Evolutionary conservation across 2,113 vertebrate genomes (phyloP).

Genomic region (Lophochroa leadbeateri): DNA sequence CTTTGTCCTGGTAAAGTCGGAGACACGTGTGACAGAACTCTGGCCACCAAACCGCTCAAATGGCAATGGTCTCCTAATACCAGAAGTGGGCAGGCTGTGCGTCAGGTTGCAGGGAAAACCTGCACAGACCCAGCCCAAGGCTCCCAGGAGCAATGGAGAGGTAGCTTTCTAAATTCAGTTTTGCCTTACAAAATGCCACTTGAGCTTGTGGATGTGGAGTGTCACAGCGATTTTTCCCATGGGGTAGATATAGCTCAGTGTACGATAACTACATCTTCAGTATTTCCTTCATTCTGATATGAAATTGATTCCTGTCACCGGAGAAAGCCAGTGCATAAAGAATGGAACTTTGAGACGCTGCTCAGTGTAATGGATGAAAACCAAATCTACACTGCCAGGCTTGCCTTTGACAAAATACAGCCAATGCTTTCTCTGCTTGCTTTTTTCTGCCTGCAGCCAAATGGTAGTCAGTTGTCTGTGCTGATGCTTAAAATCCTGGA

Average conservation of each 20-base stretch:
- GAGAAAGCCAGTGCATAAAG: not conserved
- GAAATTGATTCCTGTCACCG: not conserved
- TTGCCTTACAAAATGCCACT: not conserved
- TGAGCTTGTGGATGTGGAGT: not conserved
- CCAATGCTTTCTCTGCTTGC: not conserved
- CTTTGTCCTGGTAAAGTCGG: not conserved
- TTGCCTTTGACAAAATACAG: slow-evolving; percentile 17
- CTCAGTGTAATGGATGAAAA: slow-evolving; percentile 18
- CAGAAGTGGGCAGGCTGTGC: not conserved
- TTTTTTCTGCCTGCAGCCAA: not conserved
- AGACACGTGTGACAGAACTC: not conserved
- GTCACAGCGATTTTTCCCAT: not conserved
- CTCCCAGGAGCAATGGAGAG: not conserved
- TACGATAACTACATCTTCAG: not conserved
- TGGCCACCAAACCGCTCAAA: not conserved
- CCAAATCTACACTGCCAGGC: not conserved
- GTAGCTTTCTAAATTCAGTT: not conserved
- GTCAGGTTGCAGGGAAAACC: not conserved
- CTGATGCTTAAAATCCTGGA: not conserved
- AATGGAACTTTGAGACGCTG: not conserved
- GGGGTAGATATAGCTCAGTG: not conserved
- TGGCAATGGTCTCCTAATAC: not conserved
- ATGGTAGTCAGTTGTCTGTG: not conserved
- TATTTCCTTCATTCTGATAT: not conserved
- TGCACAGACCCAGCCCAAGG: not conserved